Evolutionary conservation across 2,113 vertebrate species (phyloP), one percentile per base, ranked within the genome.

Genomic region (Cyanocitta stelleri): DNA sequence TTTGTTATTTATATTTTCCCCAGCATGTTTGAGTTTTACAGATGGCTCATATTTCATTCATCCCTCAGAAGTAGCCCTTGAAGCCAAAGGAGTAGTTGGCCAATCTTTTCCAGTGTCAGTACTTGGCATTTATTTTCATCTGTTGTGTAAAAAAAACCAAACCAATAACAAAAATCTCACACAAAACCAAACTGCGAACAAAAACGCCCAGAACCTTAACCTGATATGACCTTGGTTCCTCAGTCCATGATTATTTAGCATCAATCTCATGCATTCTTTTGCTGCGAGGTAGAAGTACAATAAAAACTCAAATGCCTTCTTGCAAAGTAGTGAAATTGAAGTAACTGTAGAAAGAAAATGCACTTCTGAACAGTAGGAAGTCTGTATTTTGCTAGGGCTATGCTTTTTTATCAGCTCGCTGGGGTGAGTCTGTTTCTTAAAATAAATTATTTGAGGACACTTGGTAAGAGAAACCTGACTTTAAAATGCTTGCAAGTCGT

Each of bases 301-400:
- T 96, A 95, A 96, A 97, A 97, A 94, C 95, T 94, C 93, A 96
- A 97, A 96, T 95, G 71, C 87, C 64, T 97, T 93, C 93, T 83
- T 96, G 92, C 95, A 96, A 97, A 97, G 94, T 88, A 69, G 61
- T 94, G 49, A 77, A 98, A 96, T 90, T 92, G 85, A 96, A 91
- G 56, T 96, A 89, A 81, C 82, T 93, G 44, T 67, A 74, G 55
- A 64, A 96, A 93, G 82, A 82, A 95, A 96, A 96, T 92, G 66
- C 7, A 44, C 63, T 90, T 17, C 33, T 77, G 35, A 97, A 88
- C 95, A 94, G 96, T 94, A 88, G 78, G 88, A 96, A 88, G 91
- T 33, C 76, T 97, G 71, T 58, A 78, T 94, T 96, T 92, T 95
- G 76, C 76, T 72, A 94, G 87, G 27, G 10, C 30, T 95, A 0